A percentile compares a stretch with the other conserved stretches of the same genome.
These are phyloP conservation scores for Brachionus rotundiformis DNA, from an alignment of 1,140 invertebrate species.

Conservation along the genomic window DNA sequence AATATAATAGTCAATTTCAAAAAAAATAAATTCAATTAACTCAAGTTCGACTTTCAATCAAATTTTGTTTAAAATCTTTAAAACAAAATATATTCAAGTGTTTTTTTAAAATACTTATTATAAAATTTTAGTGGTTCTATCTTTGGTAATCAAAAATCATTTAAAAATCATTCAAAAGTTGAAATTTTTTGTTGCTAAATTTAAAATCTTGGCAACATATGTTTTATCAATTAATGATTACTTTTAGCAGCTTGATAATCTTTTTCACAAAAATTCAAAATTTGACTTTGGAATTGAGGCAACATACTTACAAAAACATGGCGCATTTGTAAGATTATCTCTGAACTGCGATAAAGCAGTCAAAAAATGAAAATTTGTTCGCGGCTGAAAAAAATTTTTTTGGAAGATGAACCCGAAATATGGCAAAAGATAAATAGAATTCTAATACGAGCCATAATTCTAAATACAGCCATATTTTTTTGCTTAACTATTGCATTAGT, in stretches of 20 bases:
- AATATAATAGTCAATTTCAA: no score
- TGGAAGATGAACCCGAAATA: background rate
- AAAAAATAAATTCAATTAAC: no score
- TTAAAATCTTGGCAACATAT: no score
- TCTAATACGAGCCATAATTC: background rate
- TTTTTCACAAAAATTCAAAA: background rate
- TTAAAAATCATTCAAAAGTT: no score
- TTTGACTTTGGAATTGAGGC: background rate
- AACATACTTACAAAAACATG: background rate
- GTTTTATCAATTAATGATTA: background rate
- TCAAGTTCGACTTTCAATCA: no score
- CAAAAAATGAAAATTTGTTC: background rate
- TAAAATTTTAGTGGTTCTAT: no score
- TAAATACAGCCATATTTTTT: background rate
- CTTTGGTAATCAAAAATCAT: no score
- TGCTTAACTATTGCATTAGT: background rate
- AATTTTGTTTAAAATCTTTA: no score
- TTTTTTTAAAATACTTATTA: no score
- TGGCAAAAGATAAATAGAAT: background rate
- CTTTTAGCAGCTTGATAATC: background rate
- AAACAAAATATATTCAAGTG: no score
- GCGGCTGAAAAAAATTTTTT: background rate
- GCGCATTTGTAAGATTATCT: background rate
- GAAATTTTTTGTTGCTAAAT: no score
- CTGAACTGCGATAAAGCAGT: background rate